Percentiles rank a stretch among this genome's conserved stretches.
Conservation (phyloP, 2,888 invertebrate species). For the Lamellibrachia columna region DNA sequence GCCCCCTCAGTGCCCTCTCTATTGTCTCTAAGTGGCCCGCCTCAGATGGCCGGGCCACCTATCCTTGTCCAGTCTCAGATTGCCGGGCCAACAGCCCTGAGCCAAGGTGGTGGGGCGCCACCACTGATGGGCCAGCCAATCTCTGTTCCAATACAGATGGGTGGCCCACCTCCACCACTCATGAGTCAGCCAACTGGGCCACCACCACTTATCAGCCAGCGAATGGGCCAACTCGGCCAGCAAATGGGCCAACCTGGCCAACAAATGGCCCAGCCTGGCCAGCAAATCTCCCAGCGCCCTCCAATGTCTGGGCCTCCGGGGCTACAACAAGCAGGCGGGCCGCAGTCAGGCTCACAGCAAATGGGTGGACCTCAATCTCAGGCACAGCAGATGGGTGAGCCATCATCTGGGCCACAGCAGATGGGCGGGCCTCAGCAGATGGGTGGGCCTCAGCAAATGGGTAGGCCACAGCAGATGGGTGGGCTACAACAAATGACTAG, state of each 20-base stretch:
- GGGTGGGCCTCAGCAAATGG: background rate
- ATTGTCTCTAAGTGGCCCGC: slow-evolving; percentile 31
- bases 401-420: background rate
- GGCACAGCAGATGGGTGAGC: background rate
- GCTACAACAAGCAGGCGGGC: slow-evolving; percentile 28
- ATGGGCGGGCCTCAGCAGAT: slow-evolving; percentile 13
- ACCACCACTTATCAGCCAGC: background rate
- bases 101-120: background rate
- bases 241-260: slow-evolving; percentile 29
- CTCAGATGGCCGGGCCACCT: slow-evolving; percentile 34
- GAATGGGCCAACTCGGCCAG: slow-evolving; percentile 29
- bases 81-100: slow-evolving; percentile 18
- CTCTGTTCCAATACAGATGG: slow-evolving; percentile 33
- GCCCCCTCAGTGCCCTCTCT: slow-evolving; percentile 20
- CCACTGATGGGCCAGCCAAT: slow-evolving; percentile 29
- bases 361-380: background rate
- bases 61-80: slow-evolving; percentile 18
- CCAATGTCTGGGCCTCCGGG: slow-evolving; percentile 28
- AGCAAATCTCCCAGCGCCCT: slow-evolving; percentile 25
- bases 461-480: background rate
- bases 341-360: slow-evolving; percentile 27
- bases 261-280: slow-evolving; percentile 7
- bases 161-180: slow-evolving; percentile 36
- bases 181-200: background rate
- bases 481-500: slow-evolving; percentile 24